phyloP scores from a whole-genome alignment of 2,113 vertebrate genomes.

The Rhinoderma darwinii region DNA sequence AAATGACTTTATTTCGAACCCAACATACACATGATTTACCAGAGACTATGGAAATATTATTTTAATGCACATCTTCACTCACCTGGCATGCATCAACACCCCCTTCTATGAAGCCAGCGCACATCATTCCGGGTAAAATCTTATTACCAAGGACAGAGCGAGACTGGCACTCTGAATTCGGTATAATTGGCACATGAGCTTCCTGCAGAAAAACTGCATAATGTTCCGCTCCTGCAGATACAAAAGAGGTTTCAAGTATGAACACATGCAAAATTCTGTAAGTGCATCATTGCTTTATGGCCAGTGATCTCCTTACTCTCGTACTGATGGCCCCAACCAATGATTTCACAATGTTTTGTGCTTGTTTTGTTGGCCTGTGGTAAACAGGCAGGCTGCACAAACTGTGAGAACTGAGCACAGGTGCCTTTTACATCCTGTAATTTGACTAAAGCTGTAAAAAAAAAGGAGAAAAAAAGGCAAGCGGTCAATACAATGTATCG shows the following conservation, averaged over 20 bases:
- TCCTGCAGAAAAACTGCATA: conserved; percentile 69
- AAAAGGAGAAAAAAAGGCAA: neutral
- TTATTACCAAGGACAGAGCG: conserved; percentile 58
- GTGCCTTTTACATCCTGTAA: conserved; percentile 60
- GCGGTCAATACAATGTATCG: neutral
- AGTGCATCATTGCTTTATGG: neutral
- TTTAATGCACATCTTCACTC: neutral
- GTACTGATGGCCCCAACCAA: conserved; percentile 66
- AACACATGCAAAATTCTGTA: neutral
- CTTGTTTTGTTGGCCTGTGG: conserved; percentile 13
- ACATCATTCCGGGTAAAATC: conserved; percentile 66
- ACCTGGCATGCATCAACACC: conserved; percentile 72
- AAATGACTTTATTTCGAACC: no score
- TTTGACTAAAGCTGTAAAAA: conserved; percentile 64
- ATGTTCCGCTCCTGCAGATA: conserved; percentile 62
- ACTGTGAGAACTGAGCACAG: conserved; percentile 63
- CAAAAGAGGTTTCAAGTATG: neutral
- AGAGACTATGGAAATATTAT: neutral
- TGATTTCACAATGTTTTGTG: conserved; percentile 62
- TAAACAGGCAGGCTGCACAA: conserved; percentile 65
- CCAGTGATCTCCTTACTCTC: conserved; percentile 64
- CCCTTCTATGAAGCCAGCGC: conserved; percentile 70
- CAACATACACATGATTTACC: neutral
- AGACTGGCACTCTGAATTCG: conserved; percentile 60
- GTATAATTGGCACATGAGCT: conserved; percentile 65